These are phyloP conservation scores for Liparis tanakae DNA, from an alignment of 2,797 vertebrate genomes.

Conservation along the genomic window DNA sequence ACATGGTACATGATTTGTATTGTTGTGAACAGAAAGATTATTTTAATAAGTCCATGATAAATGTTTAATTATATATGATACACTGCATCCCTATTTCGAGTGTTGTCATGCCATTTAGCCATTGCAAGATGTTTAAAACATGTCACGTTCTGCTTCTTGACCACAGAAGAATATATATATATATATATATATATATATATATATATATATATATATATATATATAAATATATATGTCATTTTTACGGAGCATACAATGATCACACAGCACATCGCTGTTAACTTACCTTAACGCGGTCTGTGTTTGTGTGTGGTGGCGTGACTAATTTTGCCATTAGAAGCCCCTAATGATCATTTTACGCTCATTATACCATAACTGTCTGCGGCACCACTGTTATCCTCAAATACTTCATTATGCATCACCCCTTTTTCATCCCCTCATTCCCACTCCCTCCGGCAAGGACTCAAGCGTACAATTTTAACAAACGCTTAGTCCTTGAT, in stretches of 20 bases:
- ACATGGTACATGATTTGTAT: background rate
- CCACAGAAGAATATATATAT: conserved; percentile 22
- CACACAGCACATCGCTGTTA: conserved; percentile 47
- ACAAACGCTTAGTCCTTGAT: conserved; percentile 35
- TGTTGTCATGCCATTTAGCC: background rate
- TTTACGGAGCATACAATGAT: conserved; percentile 40
- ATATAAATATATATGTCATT: background rate
- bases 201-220: conserved; percentile 12
- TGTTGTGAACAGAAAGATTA: background rate
- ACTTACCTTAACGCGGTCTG: conserved; percentile 39
- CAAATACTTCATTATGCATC: conserved; percentile 53
- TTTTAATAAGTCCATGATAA: background rate
- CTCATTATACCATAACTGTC: conserved; percentile 60
- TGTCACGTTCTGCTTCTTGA: conserved; percentile 25
- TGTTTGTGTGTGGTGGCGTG: conserved; percentile 67
- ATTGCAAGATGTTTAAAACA: conserved; percentile 18
- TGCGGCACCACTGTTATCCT: conserved; percentile 52
- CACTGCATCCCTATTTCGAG: background rate
- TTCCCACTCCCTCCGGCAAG: conserved; percentile 9
- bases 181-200: background rate
- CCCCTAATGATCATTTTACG: conserved; percentile 72
- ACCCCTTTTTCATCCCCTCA: background rate
- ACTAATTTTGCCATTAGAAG: conserved; percentile 72
- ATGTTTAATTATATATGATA: conserved; percentile 6
- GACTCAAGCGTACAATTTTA: conserved; percentile 43